Conservation (phyloP, 2,888 invertebrate genomes). For the Tinea pellionella region DNA sequence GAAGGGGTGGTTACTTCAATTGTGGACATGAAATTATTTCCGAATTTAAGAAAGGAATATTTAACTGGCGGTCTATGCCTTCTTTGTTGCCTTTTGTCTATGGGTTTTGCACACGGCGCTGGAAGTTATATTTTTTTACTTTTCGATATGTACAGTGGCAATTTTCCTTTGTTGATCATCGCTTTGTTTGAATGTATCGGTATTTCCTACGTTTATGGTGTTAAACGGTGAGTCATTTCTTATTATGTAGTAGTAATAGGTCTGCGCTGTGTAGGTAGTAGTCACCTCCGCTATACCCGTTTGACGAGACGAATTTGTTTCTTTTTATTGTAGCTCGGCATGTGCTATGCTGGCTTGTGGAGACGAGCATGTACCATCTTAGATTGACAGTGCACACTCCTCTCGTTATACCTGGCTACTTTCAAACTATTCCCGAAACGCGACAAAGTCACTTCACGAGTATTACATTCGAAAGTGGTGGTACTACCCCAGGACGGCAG, state of each 20-base stretch:
- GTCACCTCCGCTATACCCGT: too few relatives aligned
- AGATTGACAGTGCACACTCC: too few relatives aligned
- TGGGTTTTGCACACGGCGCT: constrained; percentile 92
- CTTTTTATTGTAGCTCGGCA: too few relatives aligned
- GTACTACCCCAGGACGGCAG: too few relatives aligned
- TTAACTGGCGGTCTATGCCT: constrained; percentile 85
- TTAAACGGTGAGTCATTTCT: constrained; percentile 76
- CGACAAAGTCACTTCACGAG: too few relatives aligned
- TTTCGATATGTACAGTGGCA: constrained; percentile 94
- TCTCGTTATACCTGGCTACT: too few relatives aligned
- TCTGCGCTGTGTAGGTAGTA: too few relatives aligned
- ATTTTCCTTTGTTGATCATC: constrained; percentile 91
- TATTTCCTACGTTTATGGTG: constrained; percentile 93
- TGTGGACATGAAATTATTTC: constrained; percentile 94
- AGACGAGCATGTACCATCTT: too few relatives aligned
- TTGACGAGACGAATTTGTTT: too few relatives aligned
- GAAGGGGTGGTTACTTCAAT: constrained; percentile 97
- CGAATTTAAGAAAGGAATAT: constrained; percentile 89
- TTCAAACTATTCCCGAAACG: too few relatives aligned
- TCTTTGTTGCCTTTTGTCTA: constrained; percentile 84
- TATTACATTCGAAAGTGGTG: too few relatives aligned
- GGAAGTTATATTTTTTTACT: constrained; percentile 94
- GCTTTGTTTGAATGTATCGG: constrained; percentile 93
- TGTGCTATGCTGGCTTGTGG: too few relatives aligned
- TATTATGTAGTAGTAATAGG: neutral